phyloP scores from a whole-genome alignment of 2,888 invertebrate species.

The Nomada fucata region DNA sequence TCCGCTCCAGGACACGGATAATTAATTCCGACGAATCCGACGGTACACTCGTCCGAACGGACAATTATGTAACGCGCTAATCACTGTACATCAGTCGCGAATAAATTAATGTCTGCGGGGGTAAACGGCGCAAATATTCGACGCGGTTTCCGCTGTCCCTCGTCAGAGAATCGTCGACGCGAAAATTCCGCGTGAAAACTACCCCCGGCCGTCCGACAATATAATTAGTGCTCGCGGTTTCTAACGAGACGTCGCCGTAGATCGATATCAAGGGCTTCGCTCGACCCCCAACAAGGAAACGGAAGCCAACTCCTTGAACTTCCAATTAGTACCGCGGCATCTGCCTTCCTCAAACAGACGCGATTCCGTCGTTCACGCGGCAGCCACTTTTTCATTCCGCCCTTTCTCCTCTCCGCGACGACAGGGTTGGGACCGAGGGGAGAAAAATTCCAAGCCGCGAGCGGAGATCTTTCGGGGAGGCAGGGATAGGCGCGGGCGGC shows the following conservation, averaged over 20 bases:
- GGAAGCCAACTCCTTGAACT: constrained; percentile 7
- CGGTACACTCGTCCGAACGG: background rate
- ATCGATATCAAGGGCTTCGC: constrained; percentile 38
- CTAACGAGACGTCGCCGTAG: constrained; percentile 58
- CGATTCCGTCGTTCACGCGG: constrained; percentile 25
- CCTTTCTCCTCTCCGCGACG: background rate
- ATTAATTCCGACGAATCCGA: background rate
- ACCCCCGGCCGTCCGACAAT: constrained; percentile 14
- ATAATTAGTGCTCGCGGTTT: constrained; percentile 59
- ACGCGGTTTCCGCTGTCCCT: background rate
- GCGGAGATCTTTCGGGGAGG: background rate
- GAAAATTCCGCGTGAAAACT: constrained; percentile 3
- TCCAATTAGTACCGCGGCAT: constrained; percentile 27
- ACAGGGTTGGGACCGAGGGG: background rate
- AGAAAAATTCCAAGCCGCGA: constrained; percentile 25
- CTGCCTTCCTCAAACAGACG: constrained; percentile 5
- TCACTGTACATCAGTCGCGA: background rate
- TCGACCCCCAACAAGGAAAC: background rate
- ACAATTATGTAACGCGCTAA: background rate
- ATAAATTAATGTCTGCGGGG: constrained; percentile 16
- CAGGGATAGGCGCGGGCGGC: constrained; percentile 13
- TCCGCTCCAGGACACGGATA: background rate
- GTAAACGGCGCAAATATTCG: background rate
- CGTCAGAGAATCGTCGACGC: constrained; percentile 4
- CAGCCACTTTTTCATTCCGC: constrained; percentile 24